Base-by-base conservation (phyloP, 2,888 invertebrate genomes). In the Erebia aethiops region DNA sequence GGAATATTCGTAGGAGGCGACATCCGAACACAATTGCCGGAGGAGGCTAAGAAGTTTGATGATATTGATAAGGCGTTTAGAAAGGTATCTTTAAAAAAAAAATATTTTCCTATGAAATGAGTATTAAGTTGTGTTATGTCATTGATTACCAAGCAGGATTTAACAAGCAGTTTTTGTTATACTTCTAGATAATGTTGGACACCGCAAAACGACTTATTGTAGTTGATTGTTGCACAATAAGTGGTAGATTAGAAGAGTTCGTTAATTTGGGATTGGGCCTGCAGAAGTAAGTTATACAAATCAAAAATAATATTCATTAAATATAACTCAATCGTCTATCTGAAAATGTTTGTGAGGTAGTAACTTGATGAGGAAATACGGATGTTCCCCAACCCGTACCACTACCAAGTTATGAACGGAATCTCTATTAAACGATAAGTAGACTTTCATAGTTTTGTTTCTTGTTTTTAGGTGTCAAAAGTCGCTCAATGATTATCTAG, bases 1-100 rank as follows among this genome's bases (percentile, higher is more conserved):
- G 98, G 98, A 0, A 98, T 98, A 74, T 98, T 98, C 84, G 96
- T 98, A 0, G 97, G 97, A 0, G 97, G 97, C 7, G 98, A 98
- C 82, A 98, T 98, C 76, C 94, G 98, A 65, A 88, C 95, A 0
- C 98, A 98, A 82, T 89, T 98, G 67, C 98, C 98, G 0, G 98
- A 98, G 1, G 98, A 98, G 84, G 98, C 98, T 0, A 96, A 95
- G 84, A 97, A 97, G 85, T 98, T 98, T 87, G 98, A 98, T 82
- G 96, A 96, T 74, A 97, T 98, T 78, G 98, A 98, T 84, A 96
- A 95, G 83, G 84, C 94, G 1, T 98, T 97, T 87, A 95, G 96
- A 81, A 95, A 95, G 93, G 96, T 96, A 74, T 58, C 11, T 61
- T 46, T 26, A 9, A 1, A 14, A 5, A 2, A 1, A 9, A 1